These are phyloP conservation scores for Rhizoglyphus robini DNA, from an alignment of 1,140 invertebrate species.

Conservation along the genomic window DNA sequence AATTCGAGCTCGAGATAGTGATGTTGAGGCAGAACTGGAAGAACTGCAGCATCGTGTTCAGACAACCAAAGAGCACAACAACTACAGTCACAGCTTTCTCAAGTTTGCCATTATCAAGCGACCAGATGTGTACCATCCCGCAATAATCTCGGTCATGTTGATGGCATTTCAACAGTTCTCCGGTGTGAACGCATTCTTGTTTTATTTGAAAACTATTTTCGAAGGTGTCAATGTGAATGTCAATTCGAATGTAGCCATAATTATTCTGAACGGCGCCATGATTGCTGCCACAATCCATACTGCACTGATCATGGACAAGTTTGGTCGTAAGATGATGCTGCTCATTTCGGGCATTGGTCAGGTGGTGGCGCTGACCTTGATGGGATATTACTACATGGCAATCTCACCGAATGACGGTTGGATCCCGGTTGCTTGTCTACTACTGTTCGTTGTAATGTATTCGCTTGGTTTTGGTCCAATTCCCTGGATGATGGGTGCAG, in stretches of 20 bases:
- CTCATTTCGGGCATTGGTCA: conserved; percentile 49
- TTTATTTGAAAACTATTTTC: conserved; percentile 78
- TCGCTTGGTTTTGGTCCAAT: conserved; percentile 61
- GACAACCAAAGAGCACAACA: not conserved
- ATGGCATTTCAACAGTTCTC: conserved; percentile 89
- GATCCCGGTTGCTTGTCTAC: conserved; percentile 40
- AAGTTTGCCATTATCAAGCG: conserved; percentile 37
- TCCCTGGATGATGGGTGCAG: conserved; percentile 64
- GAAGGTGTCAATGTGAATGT: conserved; percentile 49
- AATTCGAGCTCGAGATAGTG: conserved; percentile 6
- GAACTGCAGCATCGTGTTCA: not conserved
- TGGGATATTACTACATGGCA: conserved; percentile 39
- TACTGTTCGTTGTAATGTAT: conserved; percentile 46
- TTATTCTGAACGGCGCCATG: conserved; percentile 74
- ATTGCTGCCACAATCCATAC: conserved; percentile 72
- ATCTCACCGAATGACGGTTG: conserved; percentile 27
- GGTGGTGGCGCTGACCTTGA: conserved; percentile 45
- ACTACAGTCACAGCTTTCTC: not conserved
- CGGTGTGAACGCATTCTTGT: conserved; percentile 83
- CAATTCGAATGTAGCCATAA: conserved; percentile 45
- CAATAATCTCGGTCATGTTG: conserved; percentile 62
- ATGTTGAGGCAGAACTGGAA: conserved; percentile 7
- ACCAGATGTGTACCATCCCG: conserved; percentile 50
- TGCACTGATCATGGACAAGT: conserved; percentile 60
- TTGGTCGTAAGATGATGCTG: conserved; percentile 67